A percentile compares a stretch with the other conserved stretches of the same genome.
phyloP scores from a whole-genome alignment of 2,113 vertebrate species.

The Nibea coibor region DNA sequence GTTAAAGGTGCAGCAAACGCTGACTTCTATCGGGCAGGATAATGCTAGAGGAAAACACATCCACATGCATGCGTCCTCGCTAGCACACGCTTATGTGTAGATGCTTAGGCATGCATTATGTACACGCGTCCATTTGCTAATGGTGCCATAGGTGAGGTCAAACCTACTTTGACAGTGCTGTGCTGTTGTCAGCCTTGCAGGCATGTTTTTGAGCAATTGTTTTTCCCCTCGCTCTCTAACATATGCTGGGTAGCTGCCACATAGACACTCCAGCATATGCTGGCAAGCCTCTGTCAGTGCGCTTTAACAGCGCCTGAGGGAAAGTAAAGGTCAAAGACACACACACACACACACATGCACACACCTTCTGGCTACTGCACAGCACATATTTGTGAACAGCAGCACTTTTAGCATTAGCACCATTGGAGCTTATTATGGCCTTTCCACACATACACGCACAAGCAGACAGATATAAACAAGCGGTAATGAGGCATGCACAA shows the following conservation, averaged over 20 bases:
- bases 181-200: conserved; percentile 65
- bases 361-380: conserved; percentile 66
- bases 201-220: conserved; percentile 75
- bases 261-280: conserved; percentile 81
- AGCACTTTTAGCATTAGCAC: conserved; percentile 79
- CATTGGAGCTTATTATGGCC: conserved; percentile 78
- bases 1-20: conserved; percentile 75
- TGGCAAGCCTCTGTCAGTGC: conserved; percentile 77
- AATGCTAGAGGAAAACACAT: conserved; percentile 50
- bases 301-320: conserved; percentile 77
- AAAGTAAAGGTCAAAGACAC: conserved; percentile 78
- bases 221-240: conserved; percentile 66
- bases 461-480: conserved; percentile 74
- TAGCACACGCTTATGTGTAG: conserved; percentile 17
- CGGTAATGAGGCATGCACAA: conserved; percentile 73
- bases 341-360: conserved; percentile 50
- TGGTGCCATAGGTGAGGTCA: conserved; percentile 78
- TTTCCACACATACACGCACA: conserved; percentile 70
- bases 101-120: neutral
- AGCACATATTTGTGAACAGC: conserved; percentile 77
- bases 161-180: conserved; percentile 70
- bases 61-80: conserved; percentile 14
- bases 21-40: conserved; percentile 51
- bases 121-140: conserved; percentile 32
- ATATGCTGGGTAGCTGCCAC: conserved; percentile 81